phyloP scores from a whole-genome alignment of 2,113 vertebrate genomes.

The Malurus melanocephalus region DNA sequence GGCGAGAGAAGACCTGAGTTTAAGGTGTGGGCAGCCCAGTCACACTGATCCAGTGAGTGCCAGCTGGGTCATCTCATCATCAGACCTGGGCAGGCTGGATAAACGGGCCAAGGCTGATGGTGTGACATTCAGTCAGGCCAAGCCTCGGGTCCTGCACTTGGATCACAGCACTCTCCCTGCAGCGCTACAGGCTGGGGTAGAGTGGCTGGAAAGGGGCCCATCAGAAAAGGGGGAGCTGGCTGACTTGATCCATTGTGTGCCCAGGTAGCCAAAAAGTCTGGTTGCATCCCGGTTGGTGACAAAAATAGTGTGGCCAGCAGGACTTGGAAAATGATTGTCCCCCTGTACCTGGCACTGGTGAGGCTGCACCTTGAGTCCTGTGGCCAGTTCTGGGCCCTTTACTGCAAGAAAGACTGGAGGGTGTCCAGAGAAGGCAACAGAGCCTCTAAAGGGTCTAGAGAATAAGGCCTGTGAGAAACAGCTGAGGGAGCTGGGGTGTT shows the following conservation, averaged over 20 bases:
- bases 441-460: not conserved
- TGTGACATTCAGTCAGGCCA: not conserved
- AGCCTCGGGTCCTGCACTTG: fast-evolving
- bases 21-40: not conserved
- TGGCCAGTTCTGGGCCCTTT: not conserved
- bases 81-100: not conserved
- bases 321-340: not conserved
- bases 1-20: not conserved
- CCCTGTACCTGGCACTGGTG: not conserved
- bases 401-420: not conserved
- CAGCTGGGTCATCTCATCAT: not conserved
- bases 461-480: not conserved
- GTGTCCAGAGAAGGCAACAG: not conserved
- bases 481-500: not conserved
- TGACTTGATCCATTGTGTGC: not conserved
- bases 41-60: not conserved
- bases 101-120: not conserved
- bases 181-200: fast-evolving
- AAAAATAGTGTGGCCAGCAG: not conserved
- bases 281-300: not conserved
- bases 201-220: not conserved
- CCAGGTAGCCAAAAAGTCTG: not conserved
- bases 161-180: not conserved
- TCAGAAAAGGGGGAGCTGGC: not conserved
- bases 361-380: not conserved